A percentile compares a stretch with the other conserved stretches of the same genome.
Conservation (phyloP, 2,797 vertebrate species). For the Micropoecilia bifurca region DNA sequence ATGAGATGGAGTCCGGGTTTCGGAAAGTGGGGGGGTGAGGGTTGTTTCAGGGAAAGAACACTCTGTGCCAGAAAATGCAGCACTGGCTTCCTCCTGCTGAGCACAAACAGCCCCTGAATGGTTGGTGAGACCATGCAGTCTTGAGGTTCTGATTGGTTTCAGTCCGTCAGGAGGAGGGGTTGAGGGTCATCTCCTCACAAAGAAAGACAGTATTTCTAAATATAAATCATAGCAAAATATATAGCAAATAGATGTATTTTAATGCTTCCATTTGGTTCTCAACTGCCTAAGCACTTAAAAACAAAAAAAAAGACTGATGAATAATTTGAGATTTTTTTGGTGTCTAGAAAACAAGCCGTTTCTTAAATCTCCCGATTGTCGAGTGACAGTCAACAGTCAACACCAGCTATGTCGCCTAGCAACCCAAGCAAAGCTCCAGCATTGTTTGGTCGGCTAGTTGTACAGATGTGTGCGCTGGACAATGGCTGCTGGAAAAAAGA, state of each 20-base stretch:
- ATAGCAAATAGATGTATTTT: conserved; percentile 4
- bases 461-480: too few relatives aligned
- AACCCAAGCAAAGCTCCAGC: too few relatives aligned
- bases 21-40: conserved; percentile 20
- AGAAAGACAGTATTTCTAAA: background rate
- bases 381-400: too few relatives aligned
- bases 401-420: too few relatives aligned
- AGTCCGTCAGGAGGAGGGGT: conserved; percentile 28
- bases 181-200: conserved; percentile 44
- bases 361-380: too few relatives aligned
- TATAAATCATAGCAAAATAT: conserved; percentile 14
- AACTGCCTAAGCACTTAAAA: too few relatives aligned
- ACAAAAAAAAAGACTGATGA: too few relatives aligned
- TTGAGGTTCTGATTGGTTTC: conserved; percentile 58
- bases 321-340: too few relatives aligned
- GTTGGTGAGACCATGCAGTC: conserved; percentile 59
- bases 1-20: conserved; percentile 30
- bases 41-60: conserved; percentile 70
- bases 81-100: conserved; percentile 84
- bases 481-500: too few relatives aligned
- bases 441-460: too few relatives aligned
- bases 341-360: too few relatives aligned
- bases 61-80: conserved; percentile 83
- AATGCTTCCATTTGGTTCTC: too few relatives aligned
- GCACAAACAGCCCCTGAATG: conserved; percentile 69